These are phyloP conservation scores for Drosophila teissieri DNA, from an alignment of 1,140 invertebrate species.

Conservation along the genomic window DNA sequence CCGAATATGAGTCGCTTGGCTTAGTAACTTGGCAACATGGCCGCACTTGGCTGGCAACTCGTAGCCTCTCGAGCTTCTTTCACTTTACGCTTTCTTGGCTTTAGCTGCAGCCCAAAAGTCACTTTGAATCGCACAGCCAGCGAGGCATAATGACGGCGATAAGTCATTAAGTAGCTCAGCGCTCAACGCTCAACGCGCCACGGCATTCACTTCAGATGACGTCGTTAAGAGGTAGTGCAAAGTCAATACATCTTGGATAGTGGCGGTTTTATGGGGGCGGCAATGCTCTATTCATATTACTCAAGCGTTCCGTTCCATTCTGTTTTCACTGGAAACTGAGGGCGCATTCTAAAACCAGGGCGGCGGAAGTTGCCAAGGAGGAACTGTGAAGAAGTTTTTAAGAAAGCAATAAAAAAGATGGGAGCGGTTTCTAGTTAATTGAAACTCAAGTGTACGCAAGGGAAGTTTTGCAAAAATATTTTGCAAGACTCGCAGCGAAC, in stretches of 20 bases:
- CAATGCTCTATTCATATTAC: slow-evolving; percentile 30
- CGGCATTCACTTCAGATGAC: slow-evolving; percentile 46
- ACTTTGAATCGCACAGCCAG: slow-evolving; percentile 48
- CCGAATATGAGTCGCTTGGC: slow-evolving; percentile 31
- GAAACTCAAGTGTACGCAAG: neutral
- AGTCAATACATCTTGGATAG: slow-evolving; percentile 27
- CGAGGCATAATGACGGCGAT: slow-evolving; percentile 72
- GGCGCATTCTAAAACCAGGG: slow-evolving; percentile 5
- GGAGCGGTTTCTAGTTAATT: slow-evolving; percentile 14
- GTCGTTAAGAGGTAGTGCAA: slow-evolving; percentile 29
- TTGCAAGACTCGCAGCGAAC: neutral
- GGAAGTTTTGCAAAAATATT: neutral
- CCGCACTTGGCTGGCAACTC: slow-evolving; percentile 61
- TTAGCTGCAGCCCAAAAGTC: slow-evolving; percentile 59
- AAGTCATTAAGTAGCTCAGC: slow-evolving; percentile 78
- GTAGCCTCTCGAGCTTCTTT: slow-evolving; percentile 58
- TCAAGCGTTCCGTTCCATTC: slow-evolving; percentile 13
- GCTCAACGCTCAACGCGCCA: slow-evolving; percentile 6
- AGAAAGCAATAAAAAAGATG: slow-evolving; percentile 25
- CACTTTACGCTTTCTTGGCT: slow-evolving; percentile 76
- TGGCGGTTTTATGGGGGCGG: slow-evolving; percentile 3
- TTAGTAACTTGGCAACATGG: slow-evolving; percentile 16
- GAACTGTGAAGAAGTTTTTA: slow-evolving; percentile 20
- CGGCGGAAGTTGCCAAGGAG: slow-evolving; percentile 11
- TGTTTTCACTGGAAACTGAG: slow-evolving; percentile 24